Conservation (phyloP, 2,113 vertebrate genomes). For the Anhinga anhinga region DNA sequence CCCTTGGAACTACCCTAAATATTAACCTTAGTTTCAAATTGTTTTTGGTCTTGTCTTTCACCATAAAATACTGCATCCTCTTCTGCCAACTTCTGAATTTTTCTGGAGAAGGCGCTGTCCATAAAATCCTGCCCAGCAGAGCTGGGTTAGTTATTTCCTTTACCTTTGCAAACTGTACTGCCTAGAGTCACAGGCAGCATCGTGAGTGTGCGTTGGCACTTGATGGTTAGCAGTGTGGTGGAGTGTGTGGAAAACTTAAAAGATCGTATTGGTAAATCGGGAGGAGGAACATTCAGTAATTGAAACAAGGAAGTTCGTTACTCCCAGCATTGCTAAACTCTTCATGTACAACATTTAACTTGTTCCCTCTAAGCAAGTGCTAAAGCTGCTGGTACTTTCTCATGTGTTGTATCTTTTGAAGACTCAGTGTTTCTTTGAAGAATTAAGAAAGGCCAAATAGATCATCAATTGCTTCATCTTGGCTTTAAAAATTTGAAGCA, state of each 20-base stretch:
- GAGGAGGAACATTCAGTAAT: slow-evolving; percentile 15
- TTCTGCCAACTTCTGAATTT: neutral
- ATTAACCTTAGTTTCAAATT: neutral
- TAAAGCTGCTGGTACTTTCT: neutral
- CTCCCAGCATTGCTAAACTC: slow-evolving; percentile 27
- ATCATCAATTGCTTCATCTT: neutral
- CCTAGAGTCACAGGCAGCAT: neutral
- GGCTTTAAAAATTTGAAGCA: neutral
- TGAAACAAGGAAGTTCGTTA: slow-evolving; percentile 38
- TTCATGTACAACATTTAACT: neutral
- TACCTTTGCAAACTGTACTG: neutral
- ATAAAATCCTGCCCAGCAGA: neutral
- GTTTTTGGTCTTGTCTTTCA: neutral
- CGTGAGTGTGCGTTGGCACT: neutral
- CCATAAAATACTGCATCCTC: neutral
- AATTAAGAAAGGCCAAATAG: neutral
- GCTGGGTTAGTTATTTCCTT: neutral
- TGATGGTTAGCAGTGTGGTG: neutral
- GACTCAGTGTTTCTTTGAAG: neutral
- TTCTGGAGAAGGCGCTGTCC: neutral
- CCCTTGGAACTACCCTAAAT: neutral
- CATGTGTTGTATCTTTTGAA: neutral
- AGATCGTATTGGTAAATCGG: neutral
- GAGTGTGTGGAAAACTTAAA: neutral
- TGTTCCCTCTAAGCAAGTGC: neutral